Percentiles rank a stretch among this genome's conserved stretches.
Conservation (phyloP, 35 echinoderm and acorn worm genomes). For the Holothuria glaberrima region DNA sequence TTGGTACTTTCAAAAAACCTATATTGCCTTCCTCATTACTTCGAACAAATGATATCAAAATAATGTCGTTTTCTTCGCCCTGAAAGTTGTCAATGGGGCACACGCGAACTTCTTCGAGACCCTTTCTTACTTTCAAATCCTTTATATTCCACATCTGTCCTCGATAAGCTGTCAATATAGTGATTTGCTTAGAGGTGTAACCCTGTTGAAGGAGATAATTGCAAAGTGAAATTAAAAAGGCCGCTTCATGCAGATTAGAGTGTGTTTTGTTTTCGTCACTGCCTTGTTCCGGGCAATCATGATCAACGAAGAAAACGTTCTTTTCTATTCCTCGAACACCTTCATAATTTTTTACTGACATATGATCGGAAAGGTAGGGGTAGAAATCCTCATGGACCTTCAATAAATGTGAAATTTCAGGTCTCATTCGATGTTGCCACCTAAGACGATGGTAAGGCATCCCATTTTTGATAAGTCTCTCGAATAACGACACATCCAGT, state of each 20-base stretch:
- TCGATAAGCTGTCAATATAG: slow-evolving; percentile 67
- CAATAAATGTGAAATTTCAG: slow-evolving; percentile 75
- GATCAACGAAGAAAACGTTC: slow-evolving; percentile 78
- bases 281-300: slow-evolving; percentile 19
- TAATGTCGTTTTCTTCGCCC: slow-evolving; percentile 85
- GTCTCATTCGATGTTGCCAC: slow-evolving; percentile 88
- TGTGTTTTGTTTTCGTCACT: slow-evolving; percentile 72
- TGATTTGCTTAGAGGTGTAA: slow-evolving; percentile 56
- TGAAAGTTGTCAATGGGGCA: slow-evolving; percentile 74
- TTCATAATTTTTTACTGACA: slow-evolving; percentile 36
- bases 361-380: slow-evolving; percentile 54
- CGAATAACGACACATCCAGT: slow-evolving; percentile 88
- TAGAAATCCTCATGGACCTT: slow-evolving; percentile 65
- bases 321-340: slow-evolving; percentile 57
- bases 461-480: slow-evolving; percentile 89
- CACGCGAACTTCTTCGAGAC: slow-evolving; percentile 32
- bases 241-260: slow-evolving; percentile 79
- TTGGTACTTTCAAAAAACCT: slow-evolving; percentile 69
- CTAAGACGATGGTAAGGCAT: slow-evolving; percentile 62
- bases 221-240: slow-evolving; percentile 57
- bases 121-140: not conserved
- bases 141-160: slow-evolving; percentile 66
- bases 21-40: slow-evolving; percentile 73
- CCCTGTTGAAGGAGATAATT: slow-evolving; percentile 63
- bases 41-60: slow-evolving; percentile 69